These are phyloP conservation scores for Callyntrura sp. DNA, from an alignment of 2,888 invertebrate genomes.

Conservation along the genomic window DNA sequence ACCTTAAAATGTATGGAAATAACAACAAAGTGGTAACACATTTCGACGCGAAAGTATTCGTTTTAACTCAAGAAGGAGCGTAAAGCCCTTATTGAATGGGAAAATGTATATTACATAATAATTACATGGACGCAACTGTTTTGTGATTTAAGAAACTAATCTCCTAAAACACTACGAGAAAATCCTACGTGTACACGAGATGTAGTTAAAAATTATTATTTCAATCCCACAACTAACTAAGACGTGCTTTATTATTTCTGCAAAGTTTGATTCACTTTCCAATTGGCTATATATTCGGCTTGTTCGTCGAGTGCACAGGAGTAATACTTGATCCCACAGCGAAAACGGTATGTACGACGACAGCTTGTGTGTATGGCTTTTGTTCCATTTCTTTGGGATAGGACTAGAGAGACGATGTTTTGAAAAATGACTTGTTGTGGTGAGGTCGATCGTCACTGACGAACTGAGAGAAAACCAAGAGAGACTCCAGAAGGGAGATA, in stretches of 20 bases:
- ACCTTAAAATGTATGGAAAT: slow-evolving; percentile 3
- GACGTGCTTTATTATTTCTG: slow-evolving; percentile 7
- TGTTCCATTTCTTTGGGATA: slow-evolving; percentile 1
- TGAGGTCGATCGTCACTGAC: slow-evolving; percentile 74
- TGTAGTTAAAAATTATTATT: not conserved
- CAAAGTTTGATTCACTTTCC: not conserved
- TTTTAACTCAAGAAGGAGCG: not conserved
- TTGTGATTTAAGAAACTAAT: not conserved
- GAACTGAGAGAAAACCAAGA: slow-evolving; percentile 76
- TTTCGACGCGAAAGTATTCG: not conserved
- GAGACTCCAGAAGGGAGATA: slow-evolving; percentile 74
- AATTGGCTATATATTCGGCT: not conserved
- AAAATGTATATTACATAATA: not conserved
- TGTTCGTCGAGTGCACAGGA: not conserved
- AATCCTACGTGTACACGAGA: slow-evolving; percentile 14
- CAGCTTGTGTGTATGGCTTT: not conserved
- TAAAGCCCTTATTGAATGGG: not conserved
- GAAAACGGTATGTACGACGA: not conserved
- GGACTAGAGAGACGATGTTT: not conserved
- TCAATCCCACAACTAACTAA: slow-evolving; percentile 43
- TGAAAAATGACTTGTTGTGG: slow-evolving; percentile 51
- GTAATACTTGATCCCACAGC: not conserved
- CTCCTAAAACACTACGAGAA: slow-evolving; percentile 21
- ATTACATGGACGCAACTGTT: slow-evolving; percentile 31
- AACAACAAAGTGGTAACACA: not conserved